Evolutionary conservation across 2,113 vertebrate genomes (phyloP), one percentile per base, ranked within the genome.

Genomic region (Tachycineta bicolor): DNA sequence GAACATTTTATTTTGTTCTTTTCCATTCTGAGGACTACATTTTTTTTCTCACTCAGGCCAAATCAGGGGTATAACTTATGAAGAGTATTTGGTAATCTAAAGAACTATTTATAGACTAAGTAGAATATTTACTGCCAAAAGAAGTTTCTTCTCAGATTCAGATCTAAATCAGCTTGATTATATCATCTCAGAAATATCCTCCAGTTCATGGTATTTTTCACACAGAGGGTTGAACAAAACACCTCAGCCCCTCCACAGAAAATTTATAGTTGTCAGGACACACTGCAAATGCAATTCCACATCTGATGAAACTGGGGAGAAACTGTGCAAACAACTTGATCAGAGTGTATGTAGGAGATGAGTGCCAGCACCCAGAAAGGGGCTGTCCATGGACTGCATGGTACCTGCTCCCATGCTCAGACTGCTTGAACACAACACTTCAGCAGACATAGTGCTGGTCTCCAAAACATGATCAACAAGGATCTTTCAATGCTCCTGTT

Each of bases 31-130:
- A 94, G 53, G n/a, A 88, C 34, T 46, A 37, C 11, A 33, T 65
- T 93, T 73, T 76, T 3, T 3, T 50, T 89, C 69, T 94, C 56
- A 46, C 46, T 93, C 31, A 64, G 56, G 31, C 33, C 75, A 92
- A 77, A 83, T 37, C 64, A 83, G 6, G 7, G 16, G 6, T 75
- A 60, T 53, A 67, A 71, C 11, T 81, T 64, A 78, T 9, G 8
- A 85, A 85, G 55, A 65, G 11, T 46, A 60, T 90, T 77, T 91
- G 93, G 55, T n/a, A 77, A 46, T 26, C 62, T 23, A 65, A 68
- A 79, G 56, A 60, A 26, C 52, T 93, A 88, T 94, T 91, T 83
- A 74, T 87, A 90, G 73, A 46, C 29, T 77, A 81, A 83, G 26
- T 50, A 50, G 75, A 85, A 37, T 55, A 63, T 41, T 83, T 83